Evolutionary conservation across 2,888 invertebrate genomes (phyloP).

Genomic region (Masnerella sp.): DNA sequence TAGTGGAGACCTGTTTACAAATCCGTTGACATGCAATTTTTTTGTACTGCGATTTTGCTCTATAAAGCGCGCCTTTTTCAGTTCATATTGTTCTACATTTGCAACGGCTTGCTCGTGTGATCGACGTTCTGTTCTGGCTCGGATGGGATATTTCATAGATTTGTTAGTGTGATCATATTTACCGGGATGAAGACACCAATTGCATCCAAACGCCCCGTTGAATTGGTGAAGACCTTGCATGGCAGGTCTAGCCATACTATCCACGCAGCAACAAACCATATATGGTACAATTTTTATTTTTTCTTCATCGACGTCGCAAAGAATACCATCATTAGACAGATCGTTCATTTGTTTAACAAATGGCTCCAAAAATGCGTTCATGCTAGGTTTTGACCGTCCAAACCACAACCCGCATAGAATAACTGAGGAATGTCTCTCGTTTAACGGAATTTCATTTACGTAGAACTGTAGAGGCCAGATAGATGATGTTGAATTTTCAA

Average conservation of each 20-base stretch:
- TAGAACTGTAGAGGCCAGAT: constrained; percentile 46
- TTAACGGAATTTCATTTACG: constrained; percentile 55
- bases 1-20: constrained; percentile 31
- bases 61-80: neutral
- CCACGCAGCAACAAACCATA: constrained; percentile 1
- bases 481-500: constrained; percentile 32
- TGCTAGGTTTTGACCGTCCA: constrained; percentile 5
- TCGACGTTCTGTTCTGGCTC: neutral
- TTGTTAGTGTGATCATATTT: neutral
- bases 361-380: constrained; percentile 38
- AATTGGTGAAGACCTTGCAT: constrained; percentile 4
- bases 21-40: constrained; percentile 12
- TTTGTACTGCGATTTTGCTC: constrained; percentile 14
- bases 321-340: neutral
- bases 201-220: neutral
- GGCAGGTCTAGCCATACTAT: neutral
- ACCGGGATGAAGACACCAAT: no score
- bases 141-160: constrained; percentile 8
- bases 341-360: constrained; percentile 10
- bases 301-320: neutral
- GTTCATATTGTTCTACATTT: neutral
- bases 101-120: neutral
- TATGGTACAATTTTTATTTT: neutral
- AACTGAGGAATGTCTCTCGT: neutral
- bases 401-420: constrained; percentile 12